These are phyloP conservation scores for Periophthalmus modestus DNA, from an alignment of 2,113 vertebrate genomes.

Conservation along the genomic window DNA sequence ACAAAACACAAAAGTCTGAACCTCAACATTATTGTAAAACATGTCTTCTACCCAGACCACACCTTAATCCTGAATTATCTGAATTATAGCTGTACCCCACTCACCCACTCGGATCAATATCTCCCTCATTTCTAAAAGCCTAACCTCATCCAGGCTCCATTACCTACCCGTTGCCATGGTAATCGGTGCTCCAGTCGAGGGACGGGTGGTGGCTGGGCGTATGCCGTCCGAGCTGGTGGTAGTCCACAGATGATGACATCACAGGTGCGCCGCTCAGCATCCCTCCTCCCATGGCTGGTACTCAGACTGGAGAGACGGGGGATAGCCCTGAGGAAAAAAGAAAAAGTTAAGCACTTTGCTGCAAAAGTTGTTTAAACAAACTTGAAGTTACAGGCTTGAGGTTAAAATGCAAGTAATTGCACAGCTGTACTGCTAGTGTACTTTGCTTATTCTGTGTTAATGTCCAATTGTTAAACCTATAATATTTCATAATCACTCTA, in stretches of 20 bases:
- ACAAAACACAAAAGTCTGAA: neutral
- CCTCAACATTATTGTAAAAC: neutral
- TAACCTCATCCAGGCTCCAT: neutral
- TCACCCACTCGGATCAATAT: conserved; percentile 2
- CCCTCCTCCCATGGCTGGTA: conserved; percentile 93
- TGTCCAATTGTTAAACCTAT: too few species aligned
- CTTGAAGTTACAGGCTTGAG: too few species aligned
- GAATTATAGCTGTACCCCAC: conserved; percentile 1
- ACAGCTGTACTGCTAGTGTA: too few species aligned
- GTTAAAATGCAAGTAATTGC: too few species aligned
- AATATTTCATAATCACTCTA: too few species aligned
- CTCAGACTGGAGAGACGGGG: conserved; percentile 85
- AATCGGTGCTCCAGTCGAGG: conserved; percentile 92
- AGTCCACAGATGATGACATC: conserved; percentile 95
- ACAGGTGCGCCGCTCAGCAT: conserved; percentile 88
- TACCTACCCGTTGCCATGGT: conserved; percentile 92
- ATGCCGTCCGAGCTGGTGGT: conserved; percentile 90
- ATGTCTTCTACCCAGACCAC: neutral
- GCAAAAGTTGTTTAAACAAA: too few species aligned
- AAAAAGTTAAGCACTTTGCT: neutral
- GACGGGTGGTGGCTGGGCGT: conserved; percentile 83
- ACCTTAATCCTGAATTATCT: neutral
- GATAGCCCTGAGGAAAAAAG: conserved; percentile 82
- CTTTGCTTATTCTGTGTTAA: too few species aligned
- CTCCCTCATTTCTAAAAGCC: conserved; percentile 2